Conservation (phyloP, 2,113 vertebrate species). For the Lucifuga dentata region DNA sequence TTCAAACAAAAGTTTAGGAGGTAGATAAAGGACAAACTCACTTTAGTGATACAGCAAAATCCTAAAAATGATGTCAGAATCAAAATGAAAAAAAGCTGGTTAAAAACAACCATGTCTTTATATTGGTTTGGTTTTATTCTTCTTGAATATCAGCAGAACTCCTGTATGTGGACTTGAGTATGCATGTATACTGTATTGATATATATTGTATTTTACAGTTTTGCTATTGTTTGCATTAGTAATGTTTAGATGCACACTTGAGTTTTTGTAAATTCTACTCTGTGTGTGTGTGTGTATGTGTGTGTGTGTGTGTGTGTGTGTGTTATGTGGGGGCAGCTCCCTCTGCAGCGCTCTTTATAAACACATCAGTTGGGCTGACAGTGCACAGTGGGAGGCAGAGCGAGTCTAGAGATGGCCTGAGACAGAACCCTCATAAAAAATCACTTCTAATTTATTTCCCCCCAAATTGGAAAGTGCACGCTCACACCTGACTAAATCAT, state of each 20-base stretch:
- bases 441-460: conserved; percentile 99
- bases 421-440: conserved; percentile 98
- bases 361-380: conserved; percentile 86
- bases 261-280: conserved; percentile 31
- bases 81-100: no score
- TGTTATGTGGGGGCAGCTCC: conserved; percentile 55
- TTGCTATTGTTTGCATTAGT: conserved; percentile 44
- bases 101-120: no score
- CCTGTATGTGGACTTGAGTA: no score
- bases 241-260: conserved; percentile 32
- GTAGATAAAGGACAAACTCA: no score
- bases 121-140: no score
- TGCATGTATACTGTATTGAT: no score
- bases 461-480: conserved; percentile 99
- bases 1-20: no score
- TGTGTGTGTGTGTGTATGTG: conserved; percentile 39
- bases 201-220: no score
- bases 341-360: conserved; percentile 82
- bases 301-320: conserved; percentile 1
- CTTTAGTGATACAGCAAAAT: no score
- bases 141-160: no score
- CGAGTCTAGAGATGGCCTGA: conserved; percentile 67
- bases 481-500: conserved; percentile 99
- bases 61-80: no score
- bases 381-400: conserved; percentile 72